Percentiles rank a stretch among this genome's conserved stretches.
Conservation (phyloP, 1,140 invertebrate species). For the Diabrotica virgifera region DNA sequence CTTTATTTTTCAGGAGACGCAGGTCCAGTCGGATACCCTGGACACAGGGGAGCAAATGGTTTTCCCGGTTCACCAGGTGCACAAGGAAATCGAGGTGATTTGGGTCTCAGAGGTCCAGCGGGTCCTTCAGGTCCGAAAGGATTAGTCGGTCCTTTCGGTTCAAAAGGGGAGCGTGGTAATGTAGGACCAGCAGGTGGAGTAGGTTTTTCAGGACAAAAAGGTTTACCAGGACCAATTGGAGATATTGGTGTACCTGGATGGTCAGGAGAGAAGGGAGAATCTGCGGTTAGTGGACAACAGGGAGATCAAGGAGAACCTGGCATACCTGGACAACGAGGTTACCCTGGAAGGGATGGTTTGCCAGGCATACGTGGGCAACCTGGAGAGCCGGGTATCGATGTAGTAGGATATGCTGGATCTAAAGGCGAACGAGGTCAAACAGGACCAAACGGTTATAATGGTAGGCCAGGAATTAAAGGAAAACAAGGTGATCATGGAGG, state of each 20-base stretch:
- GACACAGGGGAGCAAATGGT: constrained; percentile 59
- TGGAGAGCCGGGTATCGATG: constrained; percentile 7
- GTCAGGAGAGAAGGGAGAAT: constrained; percentile 53
- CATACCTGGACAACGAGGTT: constrained; percentile 51
- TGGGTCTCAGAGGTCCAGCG: constrained; percentile 49
- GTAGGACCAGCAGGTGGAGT: constrained; percentile 60
- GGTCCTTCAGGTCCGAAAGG: constrained; percentile 57
- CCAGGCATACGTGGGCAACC: constrained; percentile 30
- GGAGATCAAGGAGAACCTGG: constrained; percentile 64
- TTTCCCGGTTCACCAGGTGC: constrained; percentile 33
- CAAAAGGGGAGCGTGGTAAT: constrained; percentile 57
- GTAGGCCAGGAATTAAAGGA: constrained; percentile 42
- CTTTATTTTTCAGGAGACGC: constrained; percentile 52
- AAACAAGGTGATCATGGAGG: constrained; percentile 64
- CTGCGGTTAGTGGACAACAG: constrained; percentile 64
- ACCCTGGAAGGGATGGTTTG: constrained; percentile 41
- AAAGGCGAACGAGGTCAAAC: constrained; percentile 29
- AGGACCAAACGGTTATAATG: constrained; percentile 39
- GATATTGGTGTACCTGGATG: constrained; percentile 53
- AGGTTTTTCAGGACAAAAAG: constrained; percentile 57
- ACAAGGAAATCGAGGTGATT: constrained; percentile 54
- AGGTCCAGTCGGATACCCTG: constrained; percentile 47
- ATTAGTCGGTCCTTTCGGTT: constrained; percentile 58
- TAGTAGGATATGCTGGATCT: constrained; percentile 34
- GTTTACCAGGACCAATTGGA: constrained; percentile 56